Evolutionary conservation across 1,140 invertebrate genomes (phyloP).

Genomic region (Brachionus rubens): DNA sequence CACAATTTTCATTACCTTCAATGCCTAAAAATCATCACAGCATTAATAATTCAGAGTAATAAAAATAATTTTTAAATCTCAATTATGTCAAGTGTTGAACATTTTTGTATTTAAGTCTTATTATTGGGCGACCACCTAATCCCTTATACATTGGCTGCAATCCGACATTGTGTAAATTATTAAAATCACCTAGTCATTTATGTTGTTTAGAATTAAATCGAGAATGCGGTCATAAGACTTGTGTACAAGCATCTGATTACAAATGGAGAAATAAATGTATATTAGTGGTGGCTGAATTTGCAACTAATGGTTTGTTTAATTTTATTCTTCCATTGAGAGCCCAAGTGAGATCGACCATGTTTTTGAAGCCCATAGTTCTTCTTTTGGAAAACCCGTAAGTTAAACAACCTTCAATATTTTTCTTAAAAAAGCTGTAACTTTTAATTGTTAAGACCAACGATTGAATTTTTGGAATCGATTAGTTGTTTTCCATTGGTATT

Average conservation of each 20-base stretch:
- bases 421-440: no score
- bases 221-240: slow-evolving; percentile 9
- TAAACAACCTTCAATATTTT: no score
- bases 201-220: slow-evolving; percentile 42
- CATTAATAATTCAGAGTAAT: slow-evolving; percentile 19
- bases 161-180: slow-evolving; percentile 34
- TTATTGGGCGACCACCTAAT: slow-evolving; percentile 29
- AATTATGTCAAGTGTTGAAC: not conserved
- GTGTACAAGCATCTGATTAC: slow-evolving; percentile 76
- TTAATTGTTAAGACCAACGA: slow-evolving; percentile 84
- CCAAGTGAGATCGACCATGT: slow-evolving; percentile 88
- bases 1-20: not conserved
- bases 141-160: slow-evolving; percentile 34
- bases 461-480: slow-evolving; percentile 87
- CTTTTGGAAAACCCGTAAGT: slow-evolving; percentile 71
- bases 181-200: slow-evolving; percentile 20
- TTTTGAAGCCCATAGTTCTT: slow-evolving; percentile 90
- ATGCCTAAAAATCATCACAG: not conserved
- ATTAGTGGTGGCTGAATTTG: slow-evolving; percentile 91
- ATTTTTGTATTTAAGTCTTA: slow-evolving; percentile 3
- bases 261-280: slow-evolving; percentile 96
- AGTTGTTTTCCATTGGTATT: slow-evolving; percentile 89
- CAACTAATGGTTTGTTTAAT: slow-evolving; percentile 95
- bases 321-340: slow-evolving; percentile 94
- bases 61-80: not conserved